phyloP scores from a whole-genome alignment of 2,113 vertebrate species.

The Gopherus evgoodei region DNA sequence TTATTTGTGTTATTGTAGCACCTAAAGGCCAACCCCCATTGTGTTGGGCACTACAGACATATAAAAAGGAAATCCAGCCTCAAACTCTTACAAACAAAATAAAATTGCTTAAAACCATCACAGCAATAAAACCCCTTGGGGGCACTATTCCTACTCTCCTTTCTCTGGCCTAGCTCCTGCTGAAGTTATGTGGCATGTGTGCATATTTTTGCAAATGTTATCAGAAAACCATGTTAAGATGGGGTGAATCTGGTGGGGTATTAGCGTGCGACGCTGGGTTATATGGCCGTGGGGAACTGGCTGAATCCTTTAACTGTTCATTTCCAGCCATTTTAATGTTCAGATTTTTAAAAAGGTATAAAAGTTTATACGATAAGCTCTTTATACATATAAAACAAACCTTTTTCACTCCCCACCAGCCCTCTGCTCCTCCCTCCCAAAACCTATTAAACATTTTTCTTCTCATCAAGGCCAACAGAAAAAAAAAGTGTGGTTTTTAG shows the following conservation, averaged over 20 bases:
- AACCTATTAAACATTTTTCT: background rate
- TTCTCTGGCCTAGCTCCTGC: background rate
- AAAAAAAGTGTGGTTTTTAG: constrained; percentile 7
- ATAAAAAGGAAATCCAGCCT: background rate
- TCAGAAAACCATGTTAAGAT: background rate
- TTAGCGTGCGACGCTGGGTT: background rate
- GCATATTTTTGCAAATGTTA: background rate
- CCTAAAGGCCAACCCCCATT: background rate
- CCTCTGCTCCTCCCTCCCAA: background rate
- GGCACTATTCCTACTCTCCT: background rate
- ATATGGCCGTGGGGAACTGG: background rate
- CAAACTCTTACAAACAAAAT: background rate
- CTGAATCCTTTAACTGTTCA: background rate
- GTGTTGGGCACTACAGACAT: background rate
- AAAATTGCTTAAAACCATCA: background rate
- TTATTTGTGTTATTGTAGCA: background rate
- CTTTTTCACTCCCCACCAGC: background rate
- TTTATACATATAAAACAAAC: background rate
- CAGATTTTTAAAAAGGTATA: background rate
- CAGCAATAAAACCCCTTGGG: background rate
- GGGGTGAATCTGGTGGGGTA: background rate
- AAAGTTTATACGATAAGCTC: background rate
- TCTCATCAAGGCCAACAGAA: background rate
- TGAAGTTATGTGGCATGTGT: background rate
- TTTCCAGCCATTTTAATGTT: background rate